phyloP scores from a whole-genome alignment of 1,140 invertebrate species.

The Camponotus pennsylvanicus region DNA sequence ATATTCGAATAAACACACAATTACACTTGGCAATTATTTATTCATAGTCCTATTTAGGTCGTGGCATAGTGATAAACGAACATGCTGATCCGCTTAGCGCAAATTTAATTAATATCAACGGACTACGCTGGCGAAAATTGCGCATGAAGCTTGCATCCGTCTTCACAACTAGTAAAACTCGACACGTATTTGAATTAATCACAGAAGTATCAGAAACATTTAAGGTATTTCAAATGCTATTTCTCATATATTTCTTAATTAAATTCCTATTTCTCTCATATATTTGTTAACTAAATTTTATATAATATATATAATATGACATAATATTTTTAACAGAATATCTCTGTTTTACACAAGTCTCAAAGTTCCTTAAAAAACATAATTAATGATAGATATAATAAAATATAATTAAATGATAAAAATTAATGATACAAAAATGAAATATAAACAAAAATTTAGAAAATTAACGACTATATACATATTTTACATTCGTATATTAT shows the following conservation, averaged over 20 bases:
- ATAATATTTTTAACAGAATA: background rate
- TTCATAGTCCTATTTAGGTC: constrained; percentile 67
- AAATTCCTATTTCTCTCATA: background rate
- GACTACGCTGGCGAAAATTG: constrained; percentile 83
- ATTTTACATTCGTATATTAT: background rate
- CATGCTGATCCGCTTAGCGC: constrained; percentile 73
- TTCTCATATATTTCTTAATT: background rate
- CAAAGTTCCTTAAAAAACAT: background rate
- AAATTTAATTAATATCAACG: constrained; percentile 73
- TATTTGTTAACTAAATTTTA: background rate
- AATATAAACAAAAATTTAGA: background rate
- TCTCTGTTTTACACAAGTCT: background rate
- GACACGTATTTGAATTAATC: constrained; percentile 81
- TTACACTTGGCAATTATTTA: constrained; percentile 38
- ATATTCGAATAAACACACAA: constrained; percentile 21
- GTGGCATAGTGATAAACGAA: constrained; percentile 71
- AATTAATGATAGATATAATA: background rate
- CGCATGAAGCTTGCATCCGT: constrained; percentile 83
- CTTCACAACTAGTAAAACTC: constrained; percentile 84
- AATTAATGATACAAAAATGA: constrained; percentile 10
- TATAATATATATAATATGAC: no score
- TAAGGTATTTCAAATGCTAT: constrained; percentile 28
- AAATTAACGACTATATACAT: background rate
- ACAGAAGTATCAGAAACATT: constrained; percentile 35
- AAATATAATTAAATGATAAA: background rate